Base-by-base conservation (phyloP, 1,140 invertebrate genomes). In the Samia ricini region DNA sequence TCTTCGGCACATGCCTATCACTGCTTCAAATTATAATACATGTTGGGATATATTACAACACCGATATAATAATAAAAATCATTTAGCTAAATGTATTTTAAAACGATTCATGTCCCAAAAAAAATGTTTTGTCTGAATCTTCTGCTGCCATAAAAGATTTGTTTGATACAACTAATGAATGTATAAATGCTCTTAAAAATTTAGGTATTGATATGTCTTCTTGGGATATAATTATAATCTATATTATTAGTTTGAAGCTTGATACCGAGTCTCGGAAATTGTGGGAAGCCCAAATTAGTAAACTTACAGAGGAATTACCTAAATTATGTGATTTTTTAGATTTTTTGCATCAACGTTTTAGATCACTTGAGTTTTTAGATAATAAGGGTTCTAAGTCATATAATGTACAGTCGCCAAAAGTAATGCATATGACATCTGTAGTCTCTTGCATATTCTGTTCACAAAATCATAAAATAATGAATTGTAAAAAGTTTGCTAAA, bases 21-120 rank as follows among this genome's bases (percentile, higher is more conserved):
- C 68, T 3, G 36, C 66, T 26, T 23, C 18, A 12, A 75, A 72
- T 50, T 75, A 70, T 26, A 22, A 59, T 51, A 64, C 66, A 50
- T 66, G 56, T 58, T 74, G 71, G 72, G 21, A 36, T 5, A 5
- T 12, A 36, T 10, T 36, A 36, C 33, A 8, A 36, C 33, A 36
- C 12, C 33, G 50, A 2, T 51, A 51, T 19, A 51, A 22, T 51
- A 51, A 51, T 22, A 51, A 19, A 19, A 20, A 22, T 19, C 12
- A 51, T 22, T 7, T 51, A 21, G 50, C 50, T 2, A 51, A 51
- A 2, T 12, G 50, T 51, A 51, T 51, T 7, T 22, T 51, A 21
- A 51, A 20, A 19, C 18, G 50, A 2, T 51, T 51, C 5, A 20
- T 51, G 18, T 20, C 19, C 10, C 50, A 51, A 22, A 51, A n/a